Evolutionary conservation across 2,888 invertebrate genomes (phyloP).

Genomic region (Spisula solida): DNA sequence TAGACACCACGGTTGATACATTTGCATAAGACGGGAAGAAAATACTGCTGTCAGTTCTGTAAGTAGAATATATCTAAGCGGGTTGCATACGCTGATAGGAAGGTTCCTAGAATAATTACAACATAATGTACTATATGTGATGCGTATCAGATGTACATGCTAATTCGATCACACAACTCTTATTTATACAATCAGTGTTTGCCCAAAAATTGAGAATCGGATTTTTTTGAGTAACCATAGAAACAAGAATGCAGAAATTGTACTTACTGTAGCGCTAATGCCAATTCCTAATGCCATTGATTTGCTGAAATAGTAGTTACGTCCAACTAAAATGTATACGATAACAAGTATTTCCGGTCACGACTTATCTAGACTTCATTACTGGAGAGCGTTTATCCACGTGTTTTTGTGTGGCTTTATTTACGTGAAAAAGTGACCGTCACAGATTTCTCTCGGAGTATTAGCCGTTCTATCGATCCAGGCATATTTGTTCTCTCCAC

Average conservation of each 20-base stretch:
- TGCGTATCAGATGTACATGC: too few relatives aligned
- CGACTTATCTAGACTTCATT: conserved; percentile 50
- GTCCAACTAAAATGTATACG: conserved; percentile 49
- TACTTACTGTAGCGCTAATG: conserved; percentile 4
- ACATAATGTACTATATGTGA: too few relatives aligned
- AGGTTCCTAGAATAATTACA: too few relatives aligned
- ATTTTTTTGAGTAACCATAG: not conserved
- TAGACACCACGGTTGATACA: too few relatives aligned
- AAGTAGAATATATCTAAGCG: too few relatives aligned
- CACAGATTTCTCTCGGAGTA: conserved; percentile 19
- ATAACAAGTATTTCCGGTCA: conserved; percentile 51
- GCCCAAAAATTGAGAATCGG: not conserved
- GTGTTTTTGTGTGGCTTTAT: conserved; percentile 1
- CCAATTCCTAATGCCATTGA: conserved; percentile 10
- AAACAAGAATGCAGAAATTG: conserved; percentile 21
- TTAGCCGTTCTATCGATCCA: conserved; percentile 35
- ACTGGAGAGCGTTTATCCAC: conserved; percentile 40
- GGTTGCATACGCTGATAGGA: too few relatives aligned
- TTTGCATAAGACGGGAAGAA: too few relatives aligned
- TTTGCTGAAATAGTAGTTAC: conserved; percentile 20
- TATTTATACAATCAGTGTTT: not conserved
- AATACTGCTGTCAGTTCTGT: too few relatives aligned
- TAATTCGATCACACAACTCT: not conserved
- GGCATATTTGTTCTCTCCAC: conserved; percentile 22
- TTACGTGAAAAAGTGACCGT: conserved; percentile 29